Conservation (phyloP, 2,888 invertebrate species). For the Ischnura elegans region DNA sequence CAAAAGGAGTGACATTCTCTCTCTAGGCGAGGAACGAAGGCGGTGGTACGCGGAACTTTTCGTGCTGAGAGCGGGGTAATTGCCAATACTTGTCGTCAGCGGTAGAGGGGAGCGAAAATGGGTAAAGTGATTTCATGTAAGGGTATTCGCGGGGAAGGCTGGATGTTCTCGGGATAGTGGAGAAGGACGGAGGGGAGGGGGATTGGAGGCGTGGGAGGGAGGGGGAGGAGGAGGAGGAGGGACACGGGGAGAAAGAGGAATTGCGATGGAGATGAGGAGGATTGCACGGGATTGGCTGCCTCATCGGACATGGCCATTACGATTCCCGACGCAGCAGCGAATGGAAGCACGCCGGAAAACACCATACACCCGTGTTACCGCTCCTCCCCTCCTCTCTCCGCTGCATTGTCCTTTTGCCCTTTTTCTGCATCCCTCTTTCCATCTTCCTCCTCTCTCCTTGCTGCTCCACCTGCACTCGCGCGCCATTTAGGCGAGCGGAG, state of each 20-base stretch:
- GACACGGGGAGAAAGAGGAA: constrained; percentile 13
- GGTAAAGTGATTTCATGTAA: not conserved
- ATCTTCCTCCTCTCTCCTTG: not conserved
- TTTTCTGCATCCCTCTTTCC: constrained; percentile 15
- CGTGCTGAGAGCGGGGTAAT: not conserved
- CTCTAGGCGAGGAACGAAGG: no score
- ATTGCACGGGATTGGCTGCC: constrained; percentile 67
- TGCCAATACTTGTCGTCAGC: not conserved
- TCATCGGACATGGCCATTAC: constrained; percentile 64
- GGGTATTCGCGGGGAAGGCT: not conserved
- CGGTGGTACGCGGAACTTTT: not conserved
- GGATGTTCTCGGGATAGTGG: not conserved
- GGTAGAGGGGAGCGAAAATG: not conserved
- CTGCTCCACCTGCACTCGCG: not conserved
- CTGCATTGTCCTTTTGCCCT: constrained; percentile 10
- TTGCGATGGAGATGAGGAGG: constrained; percentile 67
- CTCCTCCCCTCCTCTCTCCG: constrained; percentile 17
- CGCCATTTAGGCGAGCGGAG: constrained; percentile 39
- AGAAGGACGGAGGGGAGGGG: constrained; percentile 14
- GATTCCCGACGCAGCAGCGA: constrained; percentile 62
- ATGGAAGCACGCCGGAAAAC: constrained; percentile 58
- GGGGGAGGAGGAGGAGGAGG: not conserved
- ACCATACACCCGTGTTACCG: constrained; percentile 45
- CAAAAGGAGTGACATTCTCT: not conserved
- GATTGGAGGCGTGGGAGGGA: not conserved